Evolutionary conservation across 1,140 invertebrate species (phyloP).

Genomic region (Luehdorfia chinensis): DNA sequence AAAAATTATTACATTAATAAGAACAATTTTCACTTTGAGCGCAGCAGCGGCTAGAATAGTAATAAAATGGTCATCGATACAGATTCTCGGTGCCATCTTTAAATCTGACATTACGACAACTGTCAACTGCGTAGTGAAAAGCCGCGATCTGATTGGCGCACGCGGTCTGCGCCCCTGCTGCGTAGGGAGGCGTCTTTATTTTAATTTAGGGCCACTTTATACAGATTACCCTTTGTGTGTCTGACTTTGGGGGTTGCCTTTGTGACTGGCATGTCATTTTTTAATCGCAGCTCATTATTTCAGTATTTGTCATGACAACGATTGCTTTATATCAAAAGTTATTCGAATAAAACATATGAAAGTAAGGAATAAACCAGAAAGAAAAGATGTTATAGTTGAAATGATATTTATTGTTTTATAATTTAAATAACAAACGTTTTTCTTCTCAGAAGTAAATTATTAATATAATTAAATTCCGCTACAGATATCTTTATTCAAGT

Average conservation of each 20-base stretch:
- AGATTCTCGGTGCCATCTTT: constrained; percentile 61
- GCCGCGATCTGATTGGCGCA: constrained; percentile 41
- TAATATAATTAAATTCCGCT: too few species aligned
- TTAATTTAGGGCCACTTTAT: constrained; percentile 63
- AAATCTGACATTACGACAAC: constrained; percentile 48
- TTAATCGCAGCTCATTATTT: constrained; percentile 59
- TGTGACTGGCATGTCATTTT: constrained; percentile 63
- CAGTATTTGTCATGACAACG: constrained; percentile 32
- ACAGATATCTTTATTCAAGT: too few species aligned
- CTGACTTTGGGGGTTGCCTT: constrained; percentile 61
- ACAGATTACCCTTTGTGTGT: constrained; percentile 57
- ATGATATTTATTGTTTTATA: background rate
- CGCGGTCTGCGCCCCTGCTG: constrained; percentile 28
- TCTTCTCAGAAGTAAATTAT: too few species aligned
- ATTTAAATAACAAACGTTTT: too few species aligned
- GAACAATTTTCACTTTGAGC: too few species aligned
- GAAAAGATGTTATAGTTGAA: background rate
- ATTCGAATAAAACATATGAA: constrained; percentile 9
- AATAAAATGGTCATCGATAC: constrained; percentile 31
- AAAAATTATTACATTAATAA: too few species aligned
- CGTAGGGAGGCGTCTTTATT: constrained; percentile 56
- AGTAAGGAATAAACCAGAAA: background rate
- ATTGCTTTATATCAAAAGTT: constrained; percentile 10
- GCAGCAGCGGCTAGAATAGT: constrained; percentile 3
- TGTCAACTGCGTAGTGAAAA: constrained; percentile 40